Evolutionary conservation across 2,888 invertebrate genomes (phyloP), one percentile per base, ranked within the genome.

Genomic region (Phrixothrix hirtus): DNA sequence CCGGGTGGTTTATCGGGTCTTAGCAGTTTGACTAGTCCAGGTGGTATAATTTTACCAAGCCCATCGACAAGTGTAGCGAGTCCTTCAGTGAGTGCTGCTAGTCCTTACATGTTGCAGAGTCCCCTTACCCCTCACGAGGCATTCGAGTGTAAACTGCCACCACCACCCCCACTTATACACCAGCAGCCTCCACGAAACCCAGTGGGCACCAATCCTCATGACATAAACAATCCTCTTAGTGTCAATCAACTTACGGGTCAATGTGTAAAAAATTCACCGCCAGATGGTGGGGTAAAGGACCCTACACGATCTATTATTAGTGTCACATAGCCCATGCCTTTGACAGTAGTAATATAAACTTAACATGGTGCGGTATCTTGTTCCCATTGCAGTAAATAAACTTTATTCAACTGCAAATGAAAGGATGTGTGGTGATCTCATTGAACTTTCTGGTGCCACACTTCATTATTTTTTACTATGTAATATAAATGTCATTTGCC

Each of bases 141-240:
- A 29, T 70, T 73, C 70, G 73, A 76, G 58, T 69, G 73, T 52
- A 76, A 77, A 56, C 74, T 74, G 25, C 71, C 69, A 43, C 75
- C 74, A 41, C 73, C 73, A 46, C 76, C 69, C 44, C 79, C 80
- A 36, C 75, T 72, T 67, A 61, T 71, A 61, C 73, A 74, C 66
- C 77, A 65, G 65, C 76, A 67, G 47, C 78, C 79, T 44, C 79
- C 80, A 60, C 81, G 92, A 59, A 85, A 90, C 75, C 93, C 93
- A 30, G 92, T 93, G 48, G 93, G 93, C 53, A 92, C 92, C 35
- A 93, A 93, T 78, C 93, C 93, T 30, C 87, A 92, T 65, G 93
- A 94, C 78, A 87, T 90, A 61, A 94, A 94, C 79, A 93, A 94
- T 80, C 94, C 94, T 48, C 80, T 94, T 31, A 92, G 91, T 75